phyloP scores from a whole-genome alignment of 2,797 vertebrate genomes.

The Picus viridis region DNA sequence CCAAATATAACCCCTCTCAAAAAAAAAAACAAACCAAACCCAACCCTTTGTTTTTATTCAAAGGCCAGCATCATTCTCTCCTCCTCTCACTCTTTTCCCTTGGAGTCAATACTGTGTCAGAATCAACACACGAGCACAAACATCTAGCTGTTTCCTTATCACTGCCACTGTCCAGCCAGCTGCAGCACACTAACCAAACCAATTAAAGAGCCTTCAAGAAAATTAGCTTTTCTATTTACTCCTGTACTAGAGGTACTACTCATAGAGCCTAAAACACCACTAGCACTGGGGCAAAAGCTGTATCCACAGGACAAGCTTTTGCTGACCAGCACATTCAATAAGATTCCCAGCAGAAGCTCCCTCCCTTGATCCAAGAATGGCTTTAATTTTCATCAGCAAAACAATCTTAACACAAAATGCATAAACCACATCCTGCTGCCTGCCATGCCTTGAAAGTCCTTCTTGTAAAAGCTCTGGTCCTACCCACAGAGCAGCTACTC shows the following conservation, averaged over 20 bases:
- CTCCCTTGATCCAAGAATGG: slow-evolving; percentile 20
- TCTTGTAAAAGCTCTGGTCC: slow-evolving; percentile 9
- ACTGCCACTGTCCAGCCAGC: not conserved
- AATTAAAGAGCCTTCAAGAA: not conserved
- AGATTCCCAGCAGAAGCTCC: slow-evolving; percentile 5
- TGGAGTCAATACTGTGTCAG: not conserved
- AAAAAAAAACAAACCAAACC: not conserved
- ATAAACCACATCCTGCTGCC: slow-evolving; percentile 65
- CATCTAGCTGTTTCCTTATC: not conserved
- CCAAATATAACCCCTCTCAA: not conserved
- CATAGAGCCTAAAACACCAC: not conserved
- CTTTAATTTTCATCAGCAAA: slow-evolving; percentile 40
- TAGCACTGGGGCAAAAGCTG: not conserved
- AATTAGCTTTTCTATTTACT: not conserved
- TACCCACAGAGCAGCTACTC: slow-evolving; percentile 15
- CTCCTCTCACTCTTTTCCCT: not conserved
- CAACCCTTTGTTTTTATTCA: not conserved
- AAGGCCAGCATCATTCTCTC: not conserved
- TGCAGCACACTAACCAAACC: not conserved
- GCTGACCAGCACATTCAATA: not conserved
- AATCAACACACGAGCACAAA: not conserved
- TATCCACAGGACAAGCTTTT: not conserved
- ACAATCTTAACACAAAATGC: slow-evolving; percentile 26
- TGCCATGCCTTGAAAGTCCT: slow-evolving; percentile 27
- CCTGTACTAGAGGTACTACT: not conserved